Evolutionary conservation across 1,140 invertebrate genomes (phyloP).

Genomic region (Metaphire vulgaris): DNA sequence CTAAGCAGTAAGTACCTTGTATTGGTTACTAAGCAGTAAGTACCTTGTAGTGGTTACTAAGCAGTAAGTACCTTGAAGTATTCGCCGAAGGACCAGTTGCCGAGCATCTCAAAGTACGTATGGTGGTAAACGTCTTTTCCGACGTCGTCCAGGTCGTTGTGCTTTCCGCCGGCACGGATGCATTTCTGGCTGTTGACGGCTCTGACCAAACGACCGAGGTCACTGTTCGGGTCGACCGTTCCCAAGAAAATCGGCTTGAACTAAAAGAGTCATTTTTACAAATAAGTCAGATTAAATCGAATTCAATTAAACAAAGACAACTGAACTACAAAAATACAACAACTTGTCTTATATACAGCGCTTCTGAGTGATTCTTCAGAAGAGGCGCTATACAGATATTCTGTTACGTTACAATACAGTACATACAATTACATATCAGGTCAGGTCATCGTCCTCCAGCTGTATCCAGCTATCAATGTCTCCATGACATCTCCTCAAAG

Average conservation of each 20-base stretch:
- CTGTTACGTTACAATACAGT: too few relatives aligned
- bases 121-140: conserved; percentile 99
- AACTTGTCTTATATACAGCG: too few relatives aligned
- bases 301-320: background rate
- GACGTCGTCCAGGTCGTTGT: conserved; percentile 99
- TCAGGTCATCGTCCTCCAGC: too few relatives aligned
- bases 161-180: conserved; percentile 97
- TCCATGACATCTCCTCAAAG: too few relatives aligned
- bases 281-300: too few relatives aligned
- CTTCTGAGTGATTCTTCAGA: too few relatives aligned
- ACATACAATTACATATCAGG: too few relatives aligned
- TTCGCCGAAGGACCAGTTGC: conserved; percentile 99
- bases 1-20: too few relatives aligned
- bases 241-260: conserved; percentile 97
- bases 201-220: conserved; percentile 66
- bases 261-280: conserved; percentile 58
- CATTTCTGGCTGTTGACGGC: conserved; percentile 95
- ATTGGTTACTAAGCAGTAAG: too few relatives aligned
- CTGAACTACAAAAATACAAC: background rate
- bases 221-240: conserved; percentile 89
- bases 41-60: too few relatives aligned
- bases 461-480: too few relatives aligned
- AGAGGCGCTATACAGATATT: too few relatives aligned
- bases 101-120: conserved; percentile 99
- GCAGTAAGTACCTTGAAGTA: conserved; percentile 77